Percentiles rank a stretch among this genome's conserved stretches.
phyloP scores from a whole-genome alignment of 2,888 invertebrate species.

The Aporophyla lueneburgensis region DNA sequence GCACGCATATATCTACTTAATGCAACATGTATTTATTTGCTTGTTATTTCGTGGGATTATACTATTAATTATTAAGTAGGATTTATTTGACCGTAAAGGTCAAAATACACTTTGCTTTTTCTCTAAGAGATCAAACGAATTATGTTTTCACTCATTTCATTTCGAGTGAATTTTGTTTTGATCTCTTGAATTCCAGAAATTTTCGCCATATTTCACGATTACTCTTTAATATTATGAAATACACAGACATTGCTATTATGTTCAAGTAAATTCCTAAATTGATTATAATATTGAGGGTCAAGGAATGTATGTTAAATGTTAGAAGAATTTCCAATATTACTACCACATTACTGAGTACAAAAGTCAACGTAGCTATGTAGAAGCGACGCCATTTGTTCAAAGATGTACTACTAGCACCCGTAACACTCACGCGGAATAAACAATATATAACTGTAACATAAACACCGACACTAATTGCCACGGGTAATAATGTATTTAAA shows the following conservation, averaged over 20 bases:
- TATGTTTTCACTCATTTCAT: neutral
- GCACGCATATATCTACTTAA: no score
- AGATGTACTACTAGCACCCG: neutral
- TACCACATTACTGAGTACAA: conserved; percentile 21
- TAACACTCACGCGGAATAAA: neutral
- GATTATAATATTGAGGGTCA: conserved; percentile 4
- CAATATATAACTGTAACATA: conserved; percentile 3
- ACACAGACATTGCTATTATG: conserved; percentile 1
- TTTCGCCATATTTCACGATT: conserved; percentile 18
- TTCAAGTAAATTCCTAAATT: conserved; percentile 19
- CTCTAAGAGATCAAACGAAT: neutral
- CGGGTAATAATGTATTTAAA: conserved; percentile 8
- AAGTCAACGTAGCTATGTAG: conserved; percentile 28
- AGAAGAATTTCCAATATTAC: neutral
- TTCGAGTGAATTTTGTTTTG: neutral
- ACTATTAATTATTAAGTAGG: no score
- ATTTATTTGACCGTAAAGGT: no score
- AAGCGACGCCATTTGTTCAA: conserved; percentile 17
- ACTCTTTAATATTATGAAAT: conserved; percentile 17
- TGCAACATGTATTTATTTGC: no score
- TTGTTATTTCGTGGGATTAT: no score
- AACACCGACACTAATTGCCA: conserved; percentile 21
- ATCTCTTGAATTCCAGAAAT: conserved; percentile 3
- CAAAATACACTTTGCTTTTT: no score
- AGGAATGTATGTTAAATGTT: neutral